A percentile compares a stretch with the other conserved stretches of the same genome.
phyloP scores from a whole-genome alignment of 2,113 vertebrate species.

The Lynx canadensis region DNA sequence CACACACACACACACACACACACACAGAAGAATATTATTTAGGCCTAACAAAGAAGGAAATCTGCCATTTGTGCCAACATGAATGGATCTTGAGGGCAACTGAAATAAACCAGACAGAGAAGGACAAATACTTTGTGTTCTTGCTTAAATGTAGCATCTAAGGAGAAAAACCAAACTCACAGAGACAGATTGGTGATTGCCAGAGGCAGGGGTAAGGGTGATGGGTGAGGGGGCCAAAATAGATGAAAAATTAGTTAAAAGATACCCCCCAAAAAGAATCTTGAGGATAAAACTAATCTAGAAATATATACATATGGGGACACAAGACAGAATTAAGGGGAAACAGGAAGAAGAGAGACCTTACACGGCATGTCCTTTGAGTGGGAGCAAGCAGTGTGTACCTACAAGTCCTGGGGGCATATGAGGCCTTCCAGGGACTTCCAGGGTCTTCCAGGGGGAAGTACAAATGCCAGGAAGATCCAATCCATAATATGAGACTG shows the following conservation, averaged over 20 bases:
- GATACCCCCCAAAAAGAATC: not conserved
- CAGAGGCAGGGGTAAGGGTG: not conserved
- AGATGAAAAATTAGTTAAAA: not conserved
- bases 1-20: not conserved
- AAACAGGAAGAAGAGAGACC: not conserved
- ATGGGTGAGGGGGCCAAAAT: not conserved
- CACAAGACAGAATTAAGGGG: not conserved
- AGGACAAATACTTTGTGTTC: not conserved
- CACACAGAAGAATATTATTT: not conserved
- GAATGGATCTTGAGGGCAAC: not conserved
- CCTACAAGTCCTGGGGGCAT: fast-evolving
- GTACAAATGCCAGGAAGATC: not conserved
- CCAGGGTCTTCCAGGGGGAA: not conserved
- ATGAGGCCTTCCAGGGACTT: not conserved
- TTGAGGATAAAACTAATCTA: not conserved
- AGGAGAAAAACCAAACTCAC: not conserved
- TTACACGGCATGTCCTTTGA: not conserved
- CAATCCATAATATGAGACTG: not conserved
- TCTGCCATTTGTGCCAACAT: not conserved
- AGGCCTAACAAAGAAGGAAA: not conserved
- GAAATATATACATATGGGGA: not conserved
- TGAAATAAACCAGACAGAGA: not conserved
- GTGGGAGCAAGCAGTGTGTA: not conserved
- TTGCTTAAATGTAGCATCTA: not conserved
- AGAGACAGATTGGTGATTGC: not conserved